Evolutionary conservation across 2,888 invertebrate species (phyloP).

Genomic region (Diarsia rubi): DNA sequence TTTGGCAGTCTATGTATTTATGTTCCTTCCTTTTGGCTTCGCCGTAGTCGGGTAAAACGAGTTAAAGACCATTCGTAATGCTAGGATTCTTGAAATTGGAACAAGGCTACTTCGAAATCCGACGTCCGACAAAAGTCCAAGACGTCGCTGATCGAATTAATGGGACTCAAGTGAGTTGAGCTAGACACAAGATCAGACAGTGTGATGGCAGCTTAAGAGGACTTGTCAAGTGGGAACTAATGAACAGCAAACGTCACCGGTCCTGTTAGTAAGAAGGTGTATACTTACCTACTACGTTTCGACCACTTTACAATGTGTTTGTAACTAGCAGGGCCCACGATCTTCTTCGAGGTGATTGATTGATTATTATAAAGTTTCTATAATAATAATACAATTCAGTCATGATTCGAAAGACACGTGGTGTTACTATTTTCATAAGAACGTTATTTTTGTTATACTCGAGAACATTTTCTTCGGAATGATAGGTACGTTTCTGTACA

Average conservation of each 20-base stretch:
- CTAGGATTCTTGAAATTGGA: constrained; percentile 26
- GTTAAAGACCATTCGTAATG: background rate
- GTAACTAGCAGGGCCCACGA: too few relatives aligned
- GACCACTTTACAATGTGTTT: background rate
- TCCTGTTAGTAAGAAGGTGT: background rate
- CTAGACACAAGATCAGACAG: constrained; percentile 54
- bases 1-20: too few relatives aligned
- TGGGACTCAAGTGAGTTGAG: constrained; percentile 46
- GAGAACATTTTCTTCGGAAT: too few relatives aligned
- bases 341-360: too few relatives aligned
- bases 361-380: too few relatives aligned
- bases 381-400: too few relatives aligned
- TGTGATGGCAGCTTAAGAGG: constrained; percentile 41
- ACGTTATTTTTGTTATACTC: too few relatives aligned
- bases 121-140: constrained; percentile 31
- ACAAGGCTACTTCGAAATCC: constrained; percentile 20
- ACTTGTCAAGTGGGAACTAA: constrained; percentile 35
- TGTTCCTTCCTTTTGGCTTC: too few relatives aligned
- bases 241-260: constrained; percentile 27
- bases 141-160: constrained; percentile 31
- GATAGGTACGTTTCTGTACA: too few relatives aligned
- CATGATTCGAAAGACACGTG: too few relatives aligned
- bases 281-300: background rate
- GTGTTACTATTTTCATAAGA: too few relatives aligned
- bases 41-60: too few relatives aligned